Base-by-base conservation (phyloP, 2,888 invertebrate species). In the Spodoptera exigua region DNA sequence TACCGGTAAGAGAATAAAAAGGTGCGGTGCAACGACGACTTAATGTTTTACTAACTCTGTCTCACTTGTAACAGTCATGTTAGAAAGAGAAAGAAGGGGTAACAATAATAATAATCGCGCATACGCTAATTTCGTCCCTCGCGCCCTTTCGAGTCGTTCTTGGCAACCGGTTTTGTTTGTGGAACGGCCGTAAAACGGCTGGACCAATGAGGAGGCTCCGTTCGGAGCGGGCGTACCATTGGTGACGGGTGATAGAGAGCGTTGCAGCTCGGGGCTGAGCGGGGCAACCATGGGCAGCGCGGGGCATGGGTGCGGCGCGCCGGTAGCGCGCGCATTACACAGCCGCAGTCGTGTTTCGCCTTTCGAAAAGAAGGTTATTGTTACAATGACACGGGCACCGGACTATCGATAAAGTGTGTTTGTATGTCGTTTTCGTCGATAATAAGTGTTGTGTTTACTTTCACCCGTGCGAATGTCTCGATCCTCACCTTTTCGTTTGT, bases 371-470 rank as follows among this genome's bases (percentile, higher is more conserved):
- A 91, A 92, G 93, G 92, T 91, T 93, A 92, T 91, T 87, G 88
- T 91, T 82, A 91, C 89, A 88, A 92, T 93, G 93, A 92, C 87
- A 88, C 92, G 89, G 89, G 88, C 88, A 83, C 85, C 88, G 89
- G 91, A 91, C 92, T 92, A 84, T 93, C 93, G 93, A 92, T 93
- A 93, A 92, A 93, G 93, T 93, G 93, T 93, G 93, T 94, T 93
- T 94, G 93, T 94, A 93, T 93, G 93, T 91, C 93, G 93, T 93
- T 92, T 92, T 92, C 92, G 91, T 93, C 93, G 91, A 90, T 92
- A 91, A 90, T 91, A 91, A 93, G 93, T 93, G 93, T 92, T 92
- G 93, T 93, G 93, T 92, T 93, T 92, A 93, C 92, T 93, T 93
- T 93, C 92, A 92, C 91, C 90, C 87, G 93, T 93, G 93, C 93